Conservation (phyloP, 2,888 invertebrate genomes). For the Sinotaia quadrata region DNA sequence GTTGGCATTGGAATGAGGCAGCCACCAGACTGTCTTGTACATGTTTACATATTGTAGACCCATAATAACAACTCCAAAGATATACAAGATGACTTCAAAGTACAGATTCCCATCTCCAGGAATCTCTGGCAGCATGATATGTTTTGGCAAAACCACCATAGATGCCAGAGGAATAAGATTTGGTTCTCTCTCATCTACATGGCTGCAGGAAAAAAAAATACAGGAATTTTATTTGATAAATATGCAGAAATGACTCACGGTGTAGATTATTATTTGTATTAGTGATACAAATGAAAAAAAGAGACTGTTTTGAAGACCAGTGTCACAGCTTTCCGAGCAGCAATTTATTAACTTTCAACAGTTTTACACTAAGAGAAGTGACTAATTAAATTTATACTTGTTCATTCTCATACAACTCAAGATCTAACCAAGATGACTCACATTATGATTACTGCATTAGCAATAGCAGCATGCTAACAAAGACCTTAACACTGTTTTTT, state of each 20-base stretch:
- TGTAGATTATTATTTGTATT: too few species aligned
- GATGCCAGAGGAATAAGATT: slow-evolving; percentile 63
- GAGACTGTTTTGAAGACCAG: not conserved
- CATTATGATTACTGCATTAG: too few species aligned
- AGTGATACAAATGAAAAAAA: not conserved
- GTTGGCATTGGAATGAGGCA: slow-evolving; percentile 90
- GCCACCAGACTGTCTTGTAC: slow-evolving; percentile 97
- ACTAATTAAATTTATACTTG: too few species aligned
- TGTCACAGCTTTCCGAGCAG: not conserved
- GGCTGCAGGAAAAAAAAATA: slow-evolving; percentile 43
- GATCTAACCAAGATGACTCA: too few species aligned
- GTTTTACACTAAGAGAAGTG: too few species aligned
- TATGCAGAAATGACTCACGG: too few species aligned
- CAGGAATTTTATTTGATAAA: not conserved
- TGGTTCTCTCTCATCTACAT: slow-evolving; percentile 56
- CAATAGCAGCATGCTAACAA: too few species aligned
- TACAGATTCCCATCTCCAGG: slow-evolving; percentile 85
- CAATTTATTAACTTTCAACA: not conserved
- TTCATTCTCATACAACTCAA: too few species aligned
- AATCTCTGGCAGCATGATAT: slow-evolving; percentile 73
- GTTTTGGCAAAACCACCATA: slow-evolving; percentile 67
- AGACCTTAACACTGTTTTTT: too few species aligned
- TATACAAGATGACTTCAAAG: slow-evolving; percentile 89
- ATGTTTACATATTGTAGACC: slow-evolving; percentile 92
- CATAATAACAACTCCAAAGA: slow-evolving; percentile 82